These are phyloP conservation scores for Syrrhaptes paradoxus DNA, from an alignment of 2,113 vertebrate genomes.

Conservation along the genomic window DNA sequence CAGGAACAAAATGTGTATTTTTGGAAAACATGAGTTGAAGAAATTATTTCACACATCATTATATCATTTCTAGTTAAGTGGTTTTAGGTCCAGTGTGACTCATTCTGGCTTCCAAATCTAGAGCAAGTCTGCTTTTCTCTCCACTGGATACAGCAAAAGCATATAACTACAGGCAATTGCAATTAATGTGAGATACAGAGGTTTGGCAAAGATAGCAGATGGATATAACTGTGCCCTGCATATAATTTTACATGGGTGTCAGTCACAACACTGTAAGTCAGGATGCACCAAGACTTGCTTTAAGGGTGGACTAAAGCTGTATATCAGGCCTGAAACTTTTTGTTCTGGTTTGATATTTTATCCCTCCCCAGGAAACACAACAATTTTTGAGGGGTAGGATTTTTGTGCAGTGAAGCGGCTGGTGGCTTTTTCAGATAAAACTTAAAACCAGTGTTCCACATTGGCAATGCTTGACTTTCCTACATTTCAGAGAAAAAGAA, in stretches of 20 bases:
- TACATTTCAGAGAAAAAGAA: not conserved
- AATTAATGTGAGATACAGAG: not conserved
- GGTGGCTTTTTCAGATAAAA: not conserved
- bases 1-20: not conserved
- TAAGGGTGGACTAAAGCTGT: not conserved
- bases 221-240: not conserved
- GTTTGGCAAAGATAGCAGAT: not conserved
- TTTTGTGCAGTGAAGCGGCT: not conserved
- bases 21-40: fast-evolving
- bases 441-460: not conserved
- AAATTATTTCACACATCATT: not conserved
- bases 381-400: not conserved
- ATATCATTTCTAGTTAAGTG: not conserved
- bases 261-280: fast-evolving
- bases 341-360: not conserved
- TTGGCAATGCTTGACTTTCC: not conserved
- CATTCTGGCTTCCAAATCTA: not conserved
- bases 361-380: not conserved
- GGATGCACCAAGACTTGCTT: not conserved
- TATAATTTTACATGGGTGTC: not conserved
- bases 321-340: not conserved
- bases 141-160: not conserved
- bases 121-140: not conserved
- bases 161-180: not conserved
- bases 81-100: not conserved